Base-by-base conservation (phyloP, 1,140 invertebrate species). In the Drosophila seguyi region DNA sequence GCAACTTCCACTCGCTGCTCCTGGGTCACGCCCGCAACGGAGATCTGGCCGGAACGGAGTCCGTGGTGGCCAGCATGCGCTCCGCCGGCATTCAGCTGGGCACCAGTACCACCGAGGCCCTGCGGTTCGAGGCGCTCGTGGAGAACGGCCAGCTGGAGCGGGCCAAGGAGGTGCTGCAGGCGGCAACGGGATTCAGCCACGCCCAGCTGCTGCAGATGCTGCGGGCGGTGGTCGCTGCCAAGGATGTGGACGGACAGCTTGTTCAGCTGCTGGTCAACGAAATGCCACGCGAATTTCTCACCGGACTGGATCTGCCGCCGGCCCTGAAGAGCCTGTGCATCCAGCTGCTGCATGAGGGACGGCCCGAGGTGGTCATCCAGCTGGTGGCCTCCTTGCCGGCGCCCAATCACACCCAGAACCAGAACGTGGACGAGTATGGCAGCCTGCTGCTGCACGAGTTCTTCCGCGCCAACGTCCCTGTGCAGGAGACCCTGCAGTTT, bases 41-140 rank as follows among this genome's bases (percentile, higher is more conserved):
- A 4, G 93, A 93, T 63, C 44, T 94, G 11, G 48, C 68, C 11
- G 84, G 86, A 36, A 91, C 65, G 7, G 62, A 92, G 59, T 62
- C 79, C 1, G 91, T 94, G 14, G 61, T 93, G 6, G 72, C 73
- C 62, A 94, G 91, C 42, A 93, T 94, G 93, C 81, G 75, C 38
- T 84, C 90, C 0, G 92, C 93, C 0, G 83, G 93, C 13, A 75
- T 94, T 4, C 16, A 63, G 10, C 60, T 55, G 16, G 73, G 61
- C 13, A 81, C 44, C 27, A 34, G 55, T n/a, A 75, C 84, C 18
- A 80, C 92, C 0, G 80, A 87, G 94, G 95, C 84, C 72, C 93
- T 76, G 87, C 94, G 84, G 93, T 95, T 75, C 92, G 95, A 61
- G 82, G 94, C 92, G 91, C 93, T 71, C 94, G 95, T 92, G 84